Conservation (phyloP, 1,140 invertebrate genomes). For the Eupristina koningsbergeri region DNA sequence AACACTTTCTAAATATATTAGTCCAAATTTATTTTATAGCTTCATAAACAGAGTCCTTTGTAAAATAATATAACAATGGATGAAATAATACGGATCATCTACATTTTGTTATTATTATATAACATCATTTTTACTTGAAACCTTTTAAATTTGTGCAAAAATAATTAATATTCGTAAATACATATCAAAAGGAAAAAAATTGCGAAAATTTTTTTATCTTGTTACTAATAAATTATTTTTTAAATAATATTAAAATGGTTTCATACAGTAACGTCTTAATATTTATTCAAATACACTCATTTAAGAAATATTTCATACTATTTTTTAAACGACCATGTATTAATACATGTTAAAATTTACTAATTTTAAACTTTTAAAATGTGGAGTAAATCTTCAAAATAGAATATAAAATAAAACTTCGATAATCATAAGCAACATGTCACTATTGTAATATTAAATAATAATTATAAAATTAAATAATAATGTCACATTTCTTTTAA, state of each 20-base stretch:
- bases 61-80: conserved; percentile 20
- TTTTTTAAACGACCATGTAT: too few relatives aligned
- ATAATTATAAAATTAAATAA: too few relatives aligned
- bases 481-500: too few relatives aligned
- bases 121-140: not conserved
- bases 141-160: conserved; percentile 26
- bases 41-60: conserved; percentile 24
- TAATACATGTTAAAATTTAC: too few relatives aligned
- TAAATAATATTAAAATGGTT: not conserved
- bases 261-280: not conserved
- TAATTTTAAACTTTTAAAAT: too few relatives aligned
- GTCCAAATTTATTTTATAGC: conserved; percentile 14
- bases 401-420: too few relatives aligned
- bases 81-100: not conserved
- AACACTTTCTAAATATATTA: conserved; percentile 22
- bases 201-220: not conserved
- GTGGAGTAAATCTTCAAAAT: too few relatives aligned
- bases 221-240: not conserved
- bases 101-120: conserved; percentile 3
- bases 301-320: too few relatives aligned
- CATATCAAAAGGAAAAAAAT: not conserved
- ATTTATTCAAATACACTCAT: too few relatives aligned
- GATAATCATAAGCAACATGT: too few relatives aligned
- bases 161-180: conserved; percentile 15
- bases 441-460: too few relatives aligned